Evolutionary conservation across 1,140 invertebrate species (phyloP), one percentile per base, ranked within the genome.

Genomic region (Drosophila kurseongensis): DNA sequence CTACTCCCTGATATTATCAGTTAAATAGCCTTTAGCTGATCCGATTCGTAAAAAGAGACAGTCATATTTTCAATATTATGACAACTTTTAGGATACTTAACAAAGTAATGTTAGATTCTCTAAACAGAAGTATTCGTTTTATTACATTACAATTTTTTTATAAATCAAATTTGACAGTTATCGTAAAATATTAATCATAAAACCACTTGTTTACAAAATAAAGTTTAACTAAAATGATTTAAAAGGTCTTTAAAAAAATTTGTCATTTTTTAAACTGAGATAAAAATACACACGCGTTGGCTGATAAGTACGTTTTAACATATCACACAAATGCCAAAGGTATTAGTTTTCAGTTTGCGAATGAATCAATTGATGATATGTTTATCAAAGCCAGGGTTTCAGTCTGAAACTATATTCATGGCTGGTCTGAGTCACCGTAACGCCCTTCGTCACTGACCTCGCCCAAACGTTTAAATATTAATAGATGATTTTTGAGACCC

Each of bases 361-460:
- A 9, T 75, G 71, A 75, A 75, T 75, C 59, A 75, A 59, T 16
- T 47, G 18, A 48, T 58, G 48, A 41, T 38, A 42, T 69, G 60
- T 61, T 61, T 50, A 41, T 32, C 45, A 18, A 47, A 60, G 35
- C 55, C 32, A 55, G 52, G 55, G 13, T 23, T 55, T 36, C 13
- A 45, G 48, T 41, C 45, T 29, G n/a, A 61, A 36, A 52, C 54
- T 42, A 54, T 50, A 7, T 58, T 42, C 41, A 16, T 27, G 44
- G 1, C 45, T 27, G 16, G 38, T 9, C 13, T 72, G 68, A 73
- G 10, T 71, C 67, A 71, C 16, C 12, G 36, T 50, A 13, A 13
- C 66, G 56, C 58, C 63, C 57, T 48, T 51, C 57, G 44, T 62
- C 51, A 85, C 82, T 86, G 83, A 86, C 82, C 82, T 86, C 61